Conservation (phyloP, 2,797 vertebrate species). For the Cichlasoma orientale region DNA sequence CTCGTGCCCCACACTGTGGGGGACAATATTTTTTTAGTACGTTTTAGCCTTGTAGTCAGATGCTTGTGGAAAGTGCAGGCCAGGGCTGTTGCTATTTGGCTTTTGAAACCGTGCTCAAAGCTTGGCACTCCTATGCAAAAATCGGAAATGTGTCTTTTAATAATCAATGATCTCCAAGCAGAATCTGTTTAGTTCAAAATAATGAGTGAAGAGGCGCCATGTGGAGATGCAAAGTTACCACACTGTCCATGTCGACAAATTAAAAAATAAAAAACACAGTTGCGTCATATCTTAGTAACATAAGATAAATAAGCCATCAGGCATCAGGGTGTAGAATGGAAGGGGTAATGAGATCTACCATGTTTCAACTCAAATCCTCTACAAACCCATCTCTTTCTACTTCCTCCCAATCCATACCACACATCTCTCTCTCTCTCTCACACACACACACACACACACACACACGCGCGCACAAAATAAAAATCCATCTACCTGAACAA, state of each 20-base stretch:
- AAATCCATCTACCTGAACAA: conserved; percentile 20
- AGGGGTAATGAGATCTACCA: conserved; percentile 7
- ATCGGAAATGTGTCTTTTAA: conserved; percentile 27
- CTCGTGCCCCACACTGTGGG: not conserved
- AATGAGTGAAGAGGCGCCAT: conserved; percentile 10
- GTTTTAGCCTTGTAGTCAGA: conserved; percentile 28
- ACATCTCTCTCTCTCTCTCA: not conserved
- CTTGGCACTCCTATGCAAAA: conserved; percentile 38
- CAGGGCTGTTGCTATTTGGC: conserved; percentile 16
- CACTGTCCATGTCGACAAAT: conserved; percentile 39
- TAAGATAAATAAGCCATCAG: conserved; percentile 53
- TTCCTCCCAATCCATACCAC: conserved; percentile 12
- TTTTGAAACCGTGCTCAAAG: conserved; percentile 34
- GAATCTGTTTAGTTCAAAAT: not conserved
- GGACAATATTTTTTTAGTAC: conserved; percentile 25
- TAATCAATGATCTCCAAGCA: conserved; percentile 44
- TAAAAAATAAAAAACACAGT: conserved; percentile 21
- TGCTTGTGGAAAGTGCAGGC: conserved; percentile 34
- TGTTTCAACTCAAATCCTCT: not conserved
- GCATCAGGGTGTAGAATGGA: conserved; percentile 12
- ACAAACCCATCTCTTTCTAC: conserved; percentile 1
- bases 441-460: conserved; percentile 8
- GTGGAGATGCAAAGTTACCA: conserved; percentile 33
- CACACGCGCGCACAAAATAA: not conserved
- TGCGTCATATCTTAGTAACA: conserved; percentile 36